These are phyloP conservation scores for Onychomys arenicola DNA, from an alignment of 2,797 vertebrate species.

Conservation along the genomic window DNA sequence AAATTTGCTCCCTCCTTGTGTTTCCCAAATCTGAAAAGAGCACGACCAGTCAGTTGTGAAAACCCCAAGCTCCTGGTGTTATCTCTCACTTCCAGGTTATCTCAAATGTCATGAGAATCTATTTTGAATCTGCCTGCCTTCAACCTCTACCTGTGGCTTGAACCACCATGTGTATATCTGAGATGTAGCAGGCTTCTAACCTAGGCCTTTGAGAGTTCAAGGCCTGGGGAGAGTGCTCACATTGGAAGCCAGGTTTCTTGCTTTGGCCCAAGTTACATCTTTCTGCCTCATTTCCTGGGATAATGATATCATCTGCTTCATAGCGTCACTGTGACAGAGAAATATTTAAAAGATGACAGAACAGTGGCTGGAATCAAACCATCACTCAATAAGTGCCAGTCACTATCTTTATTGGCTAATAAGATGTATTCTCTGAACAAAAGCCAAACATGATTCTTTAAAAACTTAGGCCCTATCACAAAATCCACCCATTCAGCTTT, in stretches of 20 bases:
- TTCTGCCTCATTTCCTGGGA: neutral
- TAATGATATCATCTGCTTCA: neutral
- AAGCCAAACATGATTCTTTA: conserved; percentile 5
- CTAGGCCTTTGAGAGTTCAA: neutral
- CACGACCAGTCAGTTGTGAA: neutral
- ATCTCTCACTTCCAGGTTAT: neutral
- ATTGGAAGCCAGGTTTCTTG: neutral
- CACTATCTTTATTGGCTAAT: conserved; percentile 23
- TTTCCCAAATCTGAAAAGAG: neutral
- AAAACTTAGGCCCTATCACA: neutral
- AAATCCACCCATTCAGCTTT: neutral
- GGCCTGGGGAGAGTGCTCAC: neutral
- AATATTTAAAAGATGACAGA: neutral
- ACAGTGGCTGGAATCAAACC: neutral
- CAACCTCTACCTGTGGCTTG: neutral
- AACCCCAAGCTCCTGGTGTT: neutral
- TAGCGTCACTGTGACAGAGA: neutral
- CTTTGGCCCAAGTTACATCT: neutral
- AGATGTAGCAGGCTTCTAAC: neutral
- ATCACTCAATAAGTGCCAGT: conserved; percentile 19
- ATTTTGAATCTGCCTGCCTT: conserved; percentile 2
- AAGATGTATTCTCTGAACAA: conserved; percentile 3
- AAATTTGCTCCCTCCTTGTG: neutral
- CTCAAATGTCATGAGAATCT: conserved; percentile 10
- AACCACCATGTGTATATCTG: neutral